Evolutionary conservation across 2,888 invertebrate species (phyloP).

Genomic region (Diloba caeruleocephala): DNA sequence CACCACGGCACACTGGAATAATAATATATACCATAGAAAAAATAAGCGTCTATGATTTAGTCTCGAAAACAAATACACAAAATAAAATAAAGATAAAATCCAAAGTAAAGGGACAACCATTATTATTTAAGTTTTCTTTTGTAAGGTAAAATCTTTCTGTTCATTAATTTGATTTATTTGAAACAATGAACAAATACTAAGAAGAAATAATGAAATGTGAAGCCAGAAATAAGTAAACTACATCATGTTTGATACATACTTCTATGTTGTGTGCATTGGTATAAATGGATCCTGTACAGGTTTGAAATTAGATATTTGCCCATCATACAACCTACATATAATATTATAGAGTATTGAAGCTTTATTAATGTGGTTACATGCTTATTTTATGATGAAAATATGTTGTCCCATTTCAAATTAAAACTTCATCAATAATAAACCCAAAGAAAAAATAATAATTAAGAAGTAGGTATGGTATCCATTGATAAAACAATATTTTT

Average conservation of each 20-base stretch:
- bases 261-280: conserved; percentile 14
- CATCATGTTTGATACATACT: conserved; percentile 6
- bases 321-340: conserved; percentile 17
- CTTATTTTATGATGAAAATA: neutral
- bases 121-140: neutral
- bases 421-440: neutral
- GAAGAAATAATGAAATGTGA: conserved; percentile 18
- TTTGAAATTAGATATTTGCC: conserved; percentile 39
- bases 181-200: conserved; percentile 2
- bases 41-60: too few relatives aligned
- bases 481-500: conserved; percentile 32
- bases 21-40: conserved; percentile 13
- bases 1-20: conserved; percentile 80
- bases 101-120: conserved; percentile 1
- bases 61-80: neutral
- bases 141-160: neutral
- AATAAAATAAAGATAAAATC: neutral
- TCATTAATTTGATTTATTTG: neutral
- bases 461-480: conserved; percentile 14
- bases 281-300: conserved; percentile 27
- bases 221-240: conserved; percentile 8
- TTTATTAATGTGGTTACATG: neutral
- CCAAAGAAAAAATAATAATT: neutral
- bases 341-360: conserved; percentile 1
- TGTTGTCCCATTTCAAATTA: neutral